A percentile compares a stretch with the other conserved stretches of the same genome.
Conservation (phyloP, 2,797 vertebrate species). For the Antennarius maculatus region DNA sequence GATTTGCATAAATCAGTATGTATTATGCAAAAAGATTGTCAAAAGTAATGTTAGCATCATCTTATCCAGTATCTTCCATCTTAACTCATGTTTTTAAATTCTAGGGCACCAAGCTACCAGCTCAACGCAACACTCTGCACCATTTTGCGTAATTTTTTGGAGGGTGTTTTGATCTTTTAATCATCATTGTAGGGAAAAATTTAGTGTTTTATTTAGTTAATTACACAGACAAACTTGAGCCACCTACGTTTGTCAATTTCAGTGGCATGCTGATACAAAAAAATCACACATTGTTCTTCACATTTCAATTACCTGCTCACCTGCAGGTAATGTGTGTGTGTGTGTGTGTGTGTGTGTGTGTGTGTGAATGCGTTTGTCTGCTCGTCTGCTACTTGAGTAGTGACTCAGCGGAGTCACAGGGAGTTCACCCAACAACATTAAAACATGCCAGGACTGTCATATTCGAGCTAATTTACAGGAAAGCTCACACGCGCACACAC, state of each 20-base stretch:
- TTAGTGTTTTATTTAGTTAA: conserved; percentile 33
- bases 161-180: too few species aligned
- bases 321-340: conserved; percentile 18
- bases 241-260: background rate
- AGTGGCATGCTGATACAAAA: conserved; percentile 1
- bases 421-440: conserved; percentile 89
- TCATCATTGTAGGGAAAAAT: conserved; percentile 12
- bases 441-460: conserved; percentile 87
- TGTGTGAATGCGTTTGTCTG: conserved; percentile 20
- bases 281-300: background rate
- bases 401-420: conserved; percentile 86
- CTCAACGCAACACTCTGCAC: too few species aligned
- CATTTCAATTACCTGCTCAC: conserved; percentile 55
- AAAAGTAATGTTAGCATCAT: background rate
- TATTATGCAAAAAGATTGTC: too few species aligned
- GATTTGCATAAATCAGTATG: background rate
- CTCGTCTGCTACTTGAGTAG: conserved; percentile 67
- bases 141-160: background rate
- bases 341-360: conserved; percentile 26
- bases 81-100: background rate
- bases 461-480: conserved; percentile 87
- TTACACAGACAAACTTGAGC: conserved; percentile 11
- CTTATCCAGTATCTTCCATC: background rate
- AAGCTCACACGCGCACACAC: conserved; percentile 25
- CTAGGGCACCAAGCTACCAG: background rate